Conservation (phyloP, 2,797 vertebrate species). For the Pelobates cultripes region DNA sequence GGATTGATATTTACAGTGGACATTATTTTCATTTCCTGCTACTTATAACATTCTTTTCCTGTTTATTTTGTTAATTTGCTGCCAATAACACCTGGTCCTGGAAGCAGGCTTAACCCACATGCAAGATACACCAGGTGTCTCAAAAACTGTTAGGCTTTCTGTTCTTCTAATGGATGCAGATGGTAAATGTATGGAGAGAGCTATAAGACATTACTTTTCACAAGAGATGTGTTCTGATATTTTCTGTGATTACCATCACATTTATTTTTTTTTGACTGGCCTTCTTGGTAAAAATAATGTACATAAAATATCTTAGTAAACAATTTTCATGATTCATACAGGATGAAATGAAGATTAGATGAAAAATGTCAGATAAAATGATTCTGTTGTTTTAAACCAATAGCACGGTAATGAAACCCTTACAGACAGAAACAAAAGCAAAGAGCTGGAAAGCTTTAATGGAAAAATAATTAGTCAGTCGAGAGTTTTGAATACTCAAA, state of each 20-base stretch:
- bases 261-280: not conserved
- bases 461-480: not conserved
- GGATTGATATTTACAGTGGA: too few species aligned
- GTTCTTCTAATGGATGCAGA: not conserved
- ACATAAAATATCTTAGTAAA: not conserved
- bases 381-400: not conserved
- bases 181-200: not conserved
- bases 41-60: too few species aligned
- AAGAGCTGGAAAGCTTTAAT: not conserved
- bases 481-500: not conserved
- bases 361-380: not conserved
- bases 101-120: too few species aligned
- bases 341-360: too few species aligned
- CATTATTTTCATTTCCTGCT: too few species aligned
- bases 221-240: not conserved
- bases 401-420: not conserved
- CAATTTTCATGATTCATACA: not conserved
- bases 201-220: not conserved
- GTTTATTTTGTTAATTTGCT: too few species aligned
- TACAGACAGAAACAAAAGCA: not conserved
- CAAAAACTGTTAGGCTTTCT: too few species aligned
- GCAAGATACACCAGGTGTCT: too few species aligned
- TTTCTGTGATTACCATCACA: not conserved
- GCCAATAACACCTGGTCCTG: too few species aligned
- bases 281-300: not conserved